A percentile compares a stretch with the other conserved stretches of the same genome.
Evolutionary conservation across 2,113 vertebrate genomes (phyloP).

Genomic region (Silurus glanis): DNA sequence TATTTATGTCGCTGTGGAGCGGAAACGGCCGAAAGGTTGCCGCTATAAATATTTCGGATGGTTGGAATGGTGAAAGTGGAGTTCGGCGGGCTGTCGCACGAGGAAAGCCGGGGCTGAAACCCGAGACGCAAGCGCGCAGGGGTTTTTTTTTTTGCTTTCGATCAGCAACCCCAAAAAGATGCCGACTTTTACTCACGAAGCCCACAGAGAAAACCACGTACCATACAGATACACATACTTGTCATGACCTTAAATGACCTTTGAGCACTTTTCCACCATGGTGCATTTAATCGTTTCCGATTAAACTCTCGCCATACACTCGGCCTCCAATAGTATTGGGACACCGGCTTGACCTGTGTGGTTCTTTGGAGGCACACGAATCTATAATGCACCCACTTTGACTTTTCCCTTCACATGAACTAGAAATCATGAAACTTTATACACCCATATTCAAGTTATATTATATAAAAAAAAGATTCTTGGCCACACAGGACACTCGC

Average conservation of each 20-base stretch:
- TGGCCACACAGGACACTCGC: too few species aligned
- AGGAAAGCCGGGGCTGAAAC: constrained; percentile 19
- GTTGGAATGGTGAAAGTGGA: constrained; percentile 50
- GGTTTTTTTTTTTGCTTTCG: neutral
- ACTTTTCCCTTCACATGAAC: too few species aligned
- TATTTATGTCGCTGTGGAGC: neutral
- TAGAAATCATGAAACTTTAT: too few species aligned
- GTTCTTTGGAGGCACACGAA: too few species aligned
- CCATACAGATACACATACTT: too few species aligned
- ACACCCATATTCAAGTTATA: too few species aligned
- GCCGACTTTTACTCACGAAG: neutral
- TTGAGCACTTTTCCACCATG: neutral
- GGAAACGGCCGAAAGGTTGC: constrained; percentile 11
- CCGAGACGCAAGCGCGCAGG: neutral
- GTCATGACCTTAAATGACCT: neutral
- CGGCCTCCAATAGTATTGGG: too few species aligned
- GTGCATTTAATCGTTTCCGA: neutral
- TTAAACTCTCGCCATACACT: too few species aligned
- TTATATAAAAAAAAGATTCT: too few species aligned
- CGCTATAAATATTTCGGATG: constrained; percentile 46
- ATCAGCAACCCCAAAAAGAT: neutral
- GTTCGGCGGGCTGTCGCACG: constrained; percentile 18
- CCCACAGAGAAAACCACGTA: too few species aligned
- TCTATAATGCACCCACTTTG: too few species aligned
- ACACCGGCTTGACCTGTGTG: too few species aligned